These are phyloP conservation scores for Drosophila subobscura DNA, from an alignment of 1,140 invertebrate species.

Conservation along the genomic window DNA sequence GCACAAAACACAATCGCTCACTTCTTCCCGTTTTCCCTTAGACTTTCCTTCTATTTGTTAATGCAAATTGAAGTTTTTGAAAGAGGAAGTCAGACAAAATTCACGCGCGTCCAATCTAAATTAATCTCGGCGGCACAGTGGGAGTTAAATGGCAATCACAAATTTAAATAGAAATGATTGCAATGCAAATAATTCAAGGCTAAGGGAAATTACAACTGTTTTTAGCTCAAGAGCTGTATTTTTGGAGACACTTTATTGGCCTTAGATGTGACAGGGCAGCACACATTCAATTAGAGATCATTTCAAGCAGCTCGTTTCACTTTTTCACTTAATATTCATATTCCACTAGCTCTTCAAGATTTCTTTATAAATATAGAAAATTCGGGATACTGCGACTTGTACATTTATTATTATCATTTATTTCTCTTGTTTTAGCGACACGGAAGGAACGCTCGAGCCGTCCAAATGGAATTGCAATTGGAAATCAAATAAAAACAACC, in stretches of 20 bases:
- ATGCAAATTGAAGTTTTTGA: slow-evolving; percentile 63
- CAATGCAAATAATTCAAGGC: neutral
- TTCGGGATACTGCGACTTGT: neutral
- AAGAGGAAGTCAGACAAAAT: neutral
- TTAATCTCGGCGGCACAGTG: slow-evolving; percentile 34
- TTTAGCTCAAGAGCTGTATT: too few species aligned
- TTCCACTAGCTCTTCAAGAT: neutral
- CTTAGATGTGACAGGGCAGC: too few species aligned
- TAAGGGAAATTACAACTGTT: too few species aligned
- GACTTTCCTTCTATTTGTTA: slow-evolving; percentile 36
- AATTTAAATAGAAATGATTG: slow-evolving; percentile 8
- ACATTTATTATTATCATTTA: neutral
- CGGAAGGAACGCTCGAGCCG: slow-evolving; percentile 22
- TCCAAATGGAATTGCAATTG: slow-evolving; percentile 78
- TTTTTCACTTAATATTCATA: too few species aligned
- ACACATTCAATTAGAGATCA: neutral
- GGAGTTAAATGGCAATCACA: slow-evolving; percentile 23
- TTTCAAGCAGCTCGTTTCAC: too few species aligned
- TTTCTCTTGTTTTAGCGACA: neutral
- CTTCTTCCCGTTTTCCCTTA: too few species aligned
- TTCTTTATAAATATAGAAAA: neutral
- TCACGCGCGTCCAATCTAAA: slow-evolving; percentile 10
- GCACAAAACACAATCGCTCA: neutral
- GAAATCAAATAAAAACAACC: slow-evolving; percentile 68
- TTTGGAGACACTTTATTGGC: neutral